Evolutionary conservation across 2,113 vertebrate species (phyloP).

Genomic region (Oophaga pumilio): DNA sequence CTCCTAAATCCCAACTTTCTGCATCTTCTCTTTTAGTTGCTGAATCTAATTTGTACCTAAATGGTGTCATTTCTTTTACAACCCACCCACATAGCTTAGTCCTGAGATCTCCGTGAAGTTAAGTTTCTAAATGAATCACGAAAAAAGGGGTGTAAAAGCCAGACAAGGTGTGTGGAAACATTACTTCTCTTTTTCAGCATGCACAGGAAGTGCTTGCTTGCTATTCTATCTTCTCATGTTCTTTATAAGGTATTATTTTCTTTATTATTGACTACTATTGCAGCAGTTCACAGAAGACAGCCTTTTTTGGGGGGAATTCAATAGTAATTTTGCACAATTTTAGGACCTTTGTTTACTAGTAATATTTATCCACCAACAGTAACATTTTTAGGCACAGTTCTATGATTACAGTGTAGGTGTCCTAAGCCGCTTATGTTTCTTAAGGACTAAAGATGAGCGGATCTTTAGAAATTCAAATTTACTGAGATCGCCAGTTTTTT

Average conservation of each 20-base stretch:
- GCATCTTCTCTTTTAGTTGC: neutral
- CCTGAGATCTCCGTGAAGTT: neutral
- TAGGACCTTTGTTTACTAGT: too few relatives aligned
- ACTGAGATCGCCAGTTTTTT: too few relatives aligned
- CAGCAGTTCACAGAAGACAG: neutral
- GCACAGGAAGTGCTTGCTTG: slow-evolving; percentile 22
- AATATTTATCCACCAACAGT: too few relatives aligned
- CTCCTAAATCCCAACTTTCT: neutral
- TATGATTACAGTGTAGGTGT: too few relatives aligned
- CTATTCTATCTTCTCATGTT: slow-evolving; percentile 14
- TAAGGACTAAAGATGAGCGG: too few relatives aligned
- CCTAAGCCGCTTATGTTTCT: too few relatives aligned
- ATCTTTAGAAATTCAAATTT: too few relatives aligned
- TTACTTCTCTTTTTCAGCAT: slow-evolving; percentile 43
- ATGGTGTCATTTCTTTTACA: neutral
- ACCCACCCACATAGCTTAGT: too few relatives aligned
- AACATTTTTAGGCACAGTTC: too few relatives aligned
- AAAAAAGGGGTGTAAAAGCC: neutral
- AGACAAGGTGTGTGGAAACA: slow-evolving; percentile 44
- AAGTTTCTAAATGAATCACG: slow-evolving; percentile 43
- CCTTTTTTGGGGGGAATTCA: neutral
- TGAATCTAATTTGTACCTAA: neutral
- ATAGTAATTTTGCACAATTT: too few relatives aligned
- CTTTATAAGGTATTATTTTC: neutral
- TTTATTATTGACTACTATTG: neutral